Evolutionary conservation across 2,888 invertebrate species (phyloP), one percentile per base, ranked within the genome.

Genomic region (Margaritifera margaritifera): DNA sequence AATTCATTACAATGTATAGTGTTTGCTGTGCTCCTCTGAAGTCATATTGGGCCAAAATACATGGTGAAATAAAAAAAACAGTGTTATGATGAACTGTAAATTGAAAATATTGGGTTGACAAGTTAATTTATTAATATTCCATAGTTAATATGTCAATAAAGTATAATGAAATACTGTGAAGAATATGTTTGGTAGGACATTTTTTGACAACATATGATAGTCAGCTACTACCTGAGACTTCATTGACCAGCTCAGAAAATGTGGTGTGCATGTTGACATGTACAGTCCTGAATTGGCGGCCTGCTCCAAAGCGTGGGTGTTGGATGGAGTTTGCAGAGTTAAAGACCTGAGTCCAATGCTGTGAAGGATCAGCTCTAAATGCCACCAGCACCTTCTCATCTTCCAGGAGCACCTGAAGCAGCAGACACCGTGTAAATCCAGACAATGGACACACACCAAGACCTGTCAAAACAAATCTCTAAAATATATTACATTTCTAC

Each of bases 361-460:
- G 77, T 62, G 74, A 74, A 24, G 78, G 79, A 11, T 76, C 64
- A 20, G 79, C 77, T 55, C 77, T 90, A 69, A 96, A 93, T 80
- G 94, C 94, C 31, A 96, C 94, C 31, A 93, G 92, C 73, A 95
- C 93, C 82, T 94, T 94, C 90, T 96, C 96, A 85, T 94, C 95
- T 85, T 96, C 96, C 75, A 97, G 91, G 75, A 97, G 91, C 68
- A 97, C 92, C 85, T 97, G 96, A 66, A 97, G 91, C 77, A 97
- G 94, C 69, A 97, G 91, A 65, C 96, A 93, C 50, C 97, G 93
- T 56, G 96, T 95, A 91, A 97, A 97, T 11, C 96, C 96, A 0
- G 95, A 94, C 85, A 97, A 79, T 0, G 84, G 88, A 59, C 74
- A 77, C 18, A 74, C 64, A 54, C 77, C 74, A 2, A 72, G 69